Evolutionary conservation across 2,888 invertebrate species (phyloP).

Genomic region (Leptura quadrifasciata): DNA sequence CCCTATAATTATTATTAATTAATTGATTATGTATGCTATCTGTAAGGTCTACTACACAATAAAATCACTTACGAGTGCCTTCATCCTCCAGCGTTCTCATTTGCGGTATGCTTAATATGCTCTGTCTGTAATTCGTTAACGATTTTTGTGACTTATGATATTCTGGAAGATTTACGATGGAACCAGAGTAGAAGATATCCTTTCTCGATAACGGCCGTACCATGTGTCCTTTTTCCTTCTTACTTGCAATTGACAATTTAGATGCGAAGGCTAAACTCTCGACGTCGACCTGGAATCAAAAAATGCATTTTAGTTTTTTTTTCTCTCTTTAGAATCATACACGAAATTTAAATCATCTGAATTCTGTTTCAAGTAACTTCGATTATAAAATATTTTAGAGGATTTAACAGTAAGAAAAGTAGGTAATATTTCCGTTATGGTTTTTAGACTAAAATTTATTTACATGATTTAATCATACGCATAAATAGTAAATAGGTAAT

Average conservation of each 20-base stretch:
- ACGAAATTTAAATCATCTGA: too few species aligned
- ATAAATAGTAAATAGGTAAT: too few species aligned
- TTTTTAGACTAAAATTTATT: too few species aligned
- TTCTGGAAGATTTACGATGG: slow-evolving; percentile 93
- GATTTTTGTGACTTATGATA: slow-evolving; percentile 95
- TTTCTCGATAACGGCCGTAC: slow-evolving; percentile 94
- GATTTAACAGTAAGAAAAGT: too few species aligned
- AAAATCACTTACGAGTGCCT: slow-evolving; percentile 78
- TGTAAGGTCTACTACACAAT: slow-evolving; percentile 15
- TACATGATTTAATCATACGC: too few species aligned
- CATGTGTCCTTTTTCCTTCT: slow-evolving; percentile 79
- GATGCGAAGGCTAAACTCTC: slow-evolving; percentile 83
- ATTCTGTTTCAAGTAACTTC: not conserved
- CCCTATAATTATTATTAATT: not conserved
- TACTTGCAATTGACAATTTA: slow-evolving; percentile 76
- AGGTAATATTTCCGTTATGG: too few species aligned
- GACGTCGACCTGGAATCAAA: slow-evolving; percentile 75
- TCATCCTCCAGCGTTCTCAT: slow-evolving; percentile 77
- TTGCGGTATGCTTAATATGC: slow-evolving; percentile 90
- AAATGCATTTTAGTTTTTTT: too few species aligned
- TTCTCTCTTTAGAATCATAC: too few species aligned
- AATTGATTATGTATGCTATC: too few species aligned
- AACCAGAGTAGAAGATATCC: slow-evolving; percentile 98
- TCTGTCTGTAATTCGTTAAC: slow-evolving; percentile 91
- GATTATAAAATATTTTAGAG: not conserved